phyloP scores from a whole-genome alignment of 1,140 invertebrate genomes.

The Latrodectus geometricus region DNA sequence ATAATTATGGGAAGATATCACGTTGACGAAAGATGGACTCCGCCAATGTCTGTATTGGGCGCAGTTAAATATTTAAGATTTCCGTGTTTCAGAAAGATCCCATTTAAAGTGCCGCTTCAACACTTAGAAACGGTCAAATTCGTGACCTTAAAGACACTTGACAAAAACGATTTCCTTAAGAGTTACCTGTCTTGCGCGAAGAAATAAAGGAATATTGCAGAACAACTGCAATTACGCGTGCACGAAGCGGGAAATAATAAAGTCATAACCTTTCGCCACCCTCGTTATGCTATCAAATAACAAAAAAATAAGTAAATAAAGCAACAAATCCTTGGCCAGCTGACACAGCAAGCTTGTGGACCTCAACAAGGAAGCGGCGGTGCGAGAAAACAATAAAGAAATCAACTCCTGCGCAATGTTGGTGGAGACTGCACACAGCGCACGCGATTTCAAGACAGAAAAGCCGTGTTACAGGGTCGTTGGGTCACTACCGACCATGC shows the following conservation, averaged over 20 bases:
- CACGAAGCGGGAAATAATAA: neutral
- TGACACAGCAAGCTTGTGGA: neutral
- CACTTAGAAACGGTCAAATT: neutral
- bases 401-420: constrained; percentile 14
- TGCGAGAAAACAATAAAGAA: constrained; percentile 2
- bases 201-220: neutral
- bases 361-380: constrained; percentile 34
- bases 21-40: no score
- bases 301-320: neutral
- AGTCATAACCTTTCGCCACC: neutral
- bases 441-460: constrained; percentile 9
- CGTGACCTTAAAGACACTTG: neutral
- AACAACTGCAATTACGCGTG: neutral
- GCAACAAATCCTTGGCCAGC: neutral
- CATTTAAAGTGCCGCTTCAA: no score
- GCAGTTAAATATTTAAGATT: no score
- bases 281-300: neutral
- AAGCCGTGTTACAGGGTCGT: constrained; percentile 43
- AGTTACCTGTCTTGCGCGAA: neutral
- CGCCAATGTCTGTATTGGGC: no score
- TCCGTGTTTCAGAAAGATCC: no score
- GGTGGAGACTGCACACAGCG: neutral
- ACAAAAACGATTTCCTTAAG: neutral
- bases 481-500: constrained; percentile 2
- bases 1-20: no score